Evolutionary conservation across 2,113 vertebrate species (phyloP).

Genomic region (Hirundichthys speculiger): DNA sequence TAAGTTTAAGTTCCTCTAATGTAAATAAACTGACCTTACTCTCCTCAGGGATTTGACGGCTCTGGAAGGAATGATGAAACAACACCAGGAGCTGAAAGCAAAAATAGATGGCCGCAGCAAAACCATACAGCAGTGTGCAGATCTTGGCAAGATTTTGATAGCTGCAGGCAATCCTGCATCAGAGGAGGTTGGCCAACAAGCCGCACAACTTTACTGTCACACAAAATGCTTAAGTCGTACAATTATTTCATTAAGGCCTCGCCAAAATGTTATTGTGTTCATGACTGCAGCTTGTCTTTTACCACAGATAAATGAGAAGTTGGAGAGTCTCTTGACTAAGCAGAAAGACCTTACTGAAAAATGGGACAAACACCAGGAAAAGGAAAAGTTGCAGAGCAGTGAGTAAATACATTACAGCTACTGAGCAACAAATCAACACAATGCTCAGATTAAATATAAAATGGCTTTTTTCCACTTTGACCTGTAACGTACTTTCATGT

Average conservation of each 20-base stretch:
- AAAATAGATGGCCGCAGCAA: constrained; percentile 91
- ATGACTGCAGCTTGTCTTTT: constrained; percentile 8
- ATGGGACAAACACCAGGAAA: constrained; percentile 92
- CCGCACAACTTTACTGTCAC: background rate
- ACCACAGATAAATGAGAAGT: constrained; percentile 89
- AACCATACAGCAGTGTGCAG: constrained; percentile 87
- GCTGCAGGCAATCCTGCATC: constrained; percentile 88
- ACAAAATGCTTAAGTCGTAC: background rate
- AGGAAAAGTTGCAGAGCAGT: constrained; percentile 88
- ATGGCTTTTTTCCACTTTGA: no score
- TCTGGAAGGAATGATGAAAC: constrained; percentile 87
- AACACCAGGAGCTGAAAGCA: constrained; percentile 90
- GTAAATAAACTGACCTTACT: background rate
- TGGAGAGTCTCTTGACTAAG: constrained; percentile 88
- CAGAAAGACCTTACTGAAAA: constrained; percentile 88
- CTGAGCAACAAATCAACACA: constrained; percentile 5
- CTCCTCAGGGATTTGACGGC: constrained; percentile 86
- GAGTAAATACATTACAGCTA: constrained; percentile 55
- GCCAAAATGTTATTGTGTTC: constrained; percentile 18
- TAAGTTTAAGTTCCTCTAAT: background rate
- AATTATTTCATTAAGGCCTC: background rate
- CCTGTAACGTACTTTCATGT: no score
- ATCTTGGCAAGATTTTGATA: constrained; percentile 88
- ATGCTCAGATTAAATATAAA: no score
- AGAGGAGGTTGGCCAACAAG: constrained; percentile 83